These are phyloP conservation scores for Melikaiella ostensackeni DNA, from an alignment of 2,888 invertebrate species.

Conservation along the genomic window DNA sequence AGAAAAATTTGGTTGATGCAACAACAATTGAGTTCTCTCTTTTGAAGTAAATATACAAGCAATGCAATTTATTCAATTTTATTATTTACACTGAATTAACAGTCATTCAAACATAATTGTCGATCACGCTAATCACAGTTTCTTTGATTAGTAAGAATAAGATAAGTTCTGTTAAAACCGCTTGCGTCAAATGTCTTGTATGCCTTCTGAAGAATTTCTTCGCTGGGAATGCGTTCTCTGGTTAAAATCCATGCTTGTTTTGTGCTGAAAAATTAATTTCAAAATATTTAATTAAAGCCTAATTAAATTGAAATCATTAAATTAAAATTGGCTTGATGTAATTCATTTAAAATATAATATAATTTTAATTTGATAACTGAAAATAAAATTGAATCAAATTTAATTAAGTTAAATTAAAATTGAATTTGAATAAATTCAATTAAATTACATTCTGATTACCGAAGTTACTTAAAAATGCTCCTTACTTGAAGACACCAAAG, in stretches of 20 bases:
- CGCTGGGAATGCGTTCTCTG: slow-evolving; percentile 80
- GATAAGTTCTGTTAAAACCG: slow-evolving; percentile 80
- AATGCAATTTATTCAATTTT: slow-evolving; percentile 25
- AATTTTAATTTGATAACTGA: too few relatives aligned
- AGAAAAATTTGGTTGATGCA: too few relatives aligned
- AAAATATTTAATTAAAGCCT: background rate
- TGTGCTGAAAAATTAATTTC: slow-evolving; percentile 58
- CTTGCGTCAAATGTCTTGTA: slow-evolving; percentile 80
- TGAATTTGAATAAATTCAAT: too few relatives aligned
- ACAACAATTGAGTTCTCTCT: background rate
- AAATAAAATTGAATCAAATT: background rate
- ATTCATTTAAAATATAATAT: too few relatives aligned
- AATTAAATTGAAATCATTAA: too few relatives aligned
- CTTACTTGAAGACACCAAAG: slow-evolving; percentile 79
- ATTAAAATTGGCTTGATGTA: too few relatives aligned
- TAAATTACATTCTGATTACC: background rate
- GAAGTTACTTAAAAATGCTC: slow-evolving; percentile 23
- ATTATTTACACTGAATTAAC: slow-evolving; percentile 31
- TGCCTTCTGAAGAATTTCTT: slow-evolving; percentile 80
- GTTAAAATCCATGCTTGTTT: slow-evolving; percentile 83
- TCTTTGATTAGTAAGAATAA: slow-evolving; percentile 82
- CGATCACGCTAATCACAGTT: slow-evolving; percentile 77
- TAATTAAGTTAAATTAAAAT: too few relatives aligned
- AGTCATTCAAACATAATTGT: background rate
- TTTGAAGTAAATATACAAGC: slow-evolving; percentile 39